Conservation (phyloP, 2,888 invertebrate genomes). For the Chloroclystis v-ata region DNA sequence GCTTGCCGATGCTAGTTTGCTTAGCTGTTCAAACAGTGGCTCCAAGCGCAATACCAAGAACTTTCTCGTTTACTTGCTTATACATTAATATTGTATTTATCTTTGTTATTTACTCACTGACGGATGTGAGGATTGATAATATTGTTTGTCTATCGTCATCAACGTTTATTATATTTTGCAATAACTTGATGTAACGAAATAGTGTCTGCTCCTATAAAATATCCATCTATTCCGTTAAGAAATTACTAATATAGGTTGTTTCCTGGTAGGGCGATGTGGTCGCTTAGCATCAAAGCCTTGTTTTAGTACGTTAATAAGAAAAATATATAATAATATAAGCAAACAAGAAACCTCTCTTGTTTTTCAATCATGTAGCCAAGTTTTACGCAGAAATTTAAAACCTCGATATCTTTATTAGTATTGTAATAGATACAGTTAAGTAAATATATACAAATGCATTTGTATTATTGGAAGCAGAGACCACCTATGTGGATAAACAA, state of each 20-base stretch:
- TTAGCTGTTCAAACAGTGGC: slow-evolving; percentile 76
- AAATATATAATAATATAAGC: no score
- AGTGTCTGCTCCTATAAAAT: no score
- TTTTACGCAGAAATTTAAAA: no score
- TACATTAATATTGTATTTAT: slow-evolving; percentile 56
- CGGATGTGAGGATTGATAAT: slow-evolving; percentile 44
- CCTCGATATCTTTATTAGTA: no score
- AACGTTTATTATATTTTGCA: neutral
- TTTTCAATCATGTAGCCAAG: no score
- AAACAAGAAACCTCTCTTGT: no score
- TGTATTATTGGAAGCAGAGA: slow-evolving; percentile 24
- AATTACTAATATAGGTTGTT: no score
- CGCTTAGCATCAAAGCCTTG: no score
- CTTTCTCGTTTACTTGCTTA: slow-evolving; percentile 58
- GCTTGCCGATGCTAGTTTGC: slow-evolving; percentile 58
- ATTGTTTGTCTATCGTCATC: slow-evolving; percentile 31
- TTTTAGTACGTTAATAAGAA: no score
- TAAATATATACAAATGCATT: neutral
- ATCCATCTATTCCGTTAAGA: no score
- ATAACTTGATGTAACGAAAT: neutral
- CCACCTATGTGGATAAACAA: slow-evolving; percentile 42
- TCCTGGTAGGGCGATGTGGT: no score
- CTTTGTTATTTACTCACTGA: slow-evolving; percentile 46
- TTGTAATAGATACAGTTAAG: no score
- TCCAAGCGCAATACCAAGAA: slow-evolving; percentile 63